These are phyloP conservation scores for Thaumetopoea pityocampa DNA, from an alignment of 1,140 invertebrate species.

Conservation along the genomic window DNA sequence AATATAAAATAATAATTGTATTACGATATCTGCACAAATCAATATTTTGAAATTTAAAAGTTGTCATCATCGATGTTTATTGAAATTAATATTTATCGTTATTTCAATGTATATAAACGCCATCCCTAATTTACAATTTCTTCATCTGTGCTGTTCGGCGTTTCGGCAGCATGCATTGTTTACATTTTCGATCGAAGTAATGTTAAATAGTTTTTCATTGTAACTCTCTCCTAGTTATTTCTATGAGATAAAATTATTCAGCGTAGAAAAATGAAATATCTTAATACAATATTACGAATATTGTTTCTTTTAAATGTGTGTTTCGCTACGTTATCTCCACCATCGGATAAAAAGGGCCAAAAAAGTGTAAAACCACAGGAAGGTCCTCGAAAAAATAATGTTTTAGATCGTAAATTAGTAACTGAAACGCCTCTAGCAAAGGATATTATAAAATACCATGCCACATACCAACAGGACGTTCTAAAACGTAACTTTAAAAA, in stretches of 20 bases:
- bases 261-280: constrained; percentile 45
- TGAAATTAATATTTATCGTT: too few species aligned
- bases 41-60: too few species aligned
- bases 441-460: constrained; percentile 87
- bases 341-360: constrained; percentile 67
- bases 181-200: too few species aligned
- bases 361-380: constrained; percentile 71
- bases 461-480: constrained; percentile 83
- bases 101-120: too few species aligned
- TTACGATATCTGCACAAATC: too few species aligned
- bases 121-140: too few species aligned
- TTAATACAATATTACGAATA: constrained; percentile 41
- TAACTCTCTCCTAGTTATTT: too few species aligned
- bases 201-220: too few species aligned
- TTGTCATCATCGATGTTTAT: too few species aligned
- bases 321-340: constrained; percentile 73
- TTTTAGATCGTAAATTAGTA: constrained; percentile 83
- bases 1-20: too few species aligned
- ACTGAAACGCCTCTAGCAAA: constrained; percentile 78
- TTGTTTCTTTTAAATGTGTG: constrained; percentile 48
- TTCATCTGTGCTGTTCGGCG: too few species aligned
- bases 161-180: too few species aligned
- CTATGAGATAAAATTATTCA: neutral
- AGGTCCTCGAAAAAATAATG: constrained; percentile 81
- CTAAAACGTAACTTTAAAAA: constrained; percentile 81